Percentiles rank a stretch among this genome's conserved stretches.
phyloP scores from a whole-genome alignment of 2,888 invertebrate genomes.

The Chesias legatella region DNA sequence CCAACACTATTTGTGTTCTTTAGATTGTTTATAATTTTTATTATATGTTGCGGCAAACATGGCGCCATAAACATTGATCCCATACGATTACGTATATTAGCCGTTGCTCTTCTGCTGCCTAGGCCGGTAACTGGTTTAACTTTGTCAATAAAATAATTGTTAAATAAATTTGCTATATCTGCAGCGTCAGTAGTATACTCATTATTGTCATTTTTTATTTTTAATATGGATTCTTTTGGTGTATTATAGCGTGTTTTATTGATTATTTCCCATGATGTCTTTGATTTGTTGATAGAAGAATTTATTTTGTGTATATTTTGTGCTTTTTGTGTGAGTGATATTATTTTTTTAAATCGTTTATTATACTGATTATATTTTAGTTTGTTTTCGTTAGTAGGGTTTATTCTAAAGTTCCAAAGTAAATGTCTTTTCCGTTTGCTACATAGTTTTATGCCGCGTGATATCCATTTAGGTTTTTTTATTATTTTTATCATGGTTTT shows the following conservation, averaged over 20 bases:
- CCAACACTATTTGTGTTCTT: conserved; percentile 12
- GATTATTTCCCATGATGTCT: conserved; percentile 4
- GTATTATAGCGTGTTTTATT: conserved; percentile 2
- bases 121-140: conserved; percentile 3
- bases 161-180: conserved; percentile 11
- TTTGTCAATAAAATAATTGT: too few species aligned
- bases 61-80: too few species aligned
- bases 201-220: conserved; percentile 1
- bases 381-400: conserved; percentile 1
- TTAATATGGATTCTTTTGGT: conserved; percentile 1
- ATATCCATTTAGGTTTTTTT: conserved; percentile 12
- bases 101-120: neutral
- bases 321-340: neutral
- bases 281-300: conserved; percentile 1
- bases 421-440: conserved; percentile 14
- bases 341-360: conserved; percentile 3
- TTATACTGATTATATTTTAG: neutral
- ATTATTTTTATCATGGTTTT: neutral
- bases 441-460: conserved; percentile 14
- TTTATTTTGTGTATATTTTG: conserved; percentile 6
- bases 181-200: conserved; percentile 1
- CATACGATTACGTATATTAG: too few species aligned
- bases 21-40: conserved; percentile 4
- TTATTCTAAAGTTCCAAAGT: conserved; percentile 14
- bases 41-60: conserved; percentile 1